Base-by-base conservation (phyloP, 2,113 vertebrate genomes). In the Corythoichthys haematopterus region DNA sequence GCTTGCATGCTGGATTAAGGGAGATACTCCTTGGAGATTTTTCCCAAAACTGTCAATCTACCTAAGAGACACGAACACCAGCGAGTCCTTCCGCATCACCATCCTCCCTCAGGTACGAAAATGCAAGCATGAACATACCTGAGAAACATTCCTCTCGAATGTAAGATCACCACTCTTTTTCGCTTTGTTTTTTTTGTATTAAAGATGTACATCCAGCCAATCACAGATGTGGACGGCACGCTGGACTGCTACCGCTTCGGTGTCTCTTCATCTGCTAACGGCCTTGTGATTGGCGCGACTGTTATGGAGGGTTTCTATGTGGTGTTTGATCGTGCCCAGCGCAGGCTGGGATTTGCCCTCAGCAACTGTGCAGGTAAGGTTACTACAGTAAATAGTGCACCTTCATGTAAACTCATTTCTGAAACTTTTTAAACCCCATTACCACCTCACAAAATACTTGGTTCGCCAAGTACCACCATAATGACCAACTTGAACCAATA, bases 291-390 rank as follows among this genome's bases (percentile, higher is more conserved):
- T 0, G 97, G 97, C 1, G 97, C 97, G 13, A 98, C 95, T 0
- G 93, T 98, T 51, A 98, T 99, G 96, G 97, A 99, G 83, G 97
- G 97, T 46, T 98, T 99, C 88, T 97, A 98, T 0, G 94, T 98
- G 67, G 85, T 95, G 75, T 99, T 99, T 14, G 96, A 99, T 86
- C 92, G 95, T 12, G 90, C 86, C 15, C 92, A 91, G 70, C 91
- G 75, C 65, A 92, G 92, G 71, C 91, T 99, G 70, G 97, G 97
- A 79, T 99, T 99, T 4, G 94, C 96, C 0, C 85, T 92, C 9
- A 99, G 97, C 81, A 90, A 79, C 0, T 99, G 97, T 76, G 95
- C 96, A 91, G 95, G 97, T 99, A 70, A 79, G 71, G 14, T 1
- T 35, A 13, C 52, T 1, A 28, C 0, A 4, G 6, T 14, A 37